A percentile compares a stretch with the other conserved stretches of the same genome.
Evolutionary conservation across 2,113 vertebrate genomes (phyloP).

Genomic region (Podilymbus podiceps): DNA sequence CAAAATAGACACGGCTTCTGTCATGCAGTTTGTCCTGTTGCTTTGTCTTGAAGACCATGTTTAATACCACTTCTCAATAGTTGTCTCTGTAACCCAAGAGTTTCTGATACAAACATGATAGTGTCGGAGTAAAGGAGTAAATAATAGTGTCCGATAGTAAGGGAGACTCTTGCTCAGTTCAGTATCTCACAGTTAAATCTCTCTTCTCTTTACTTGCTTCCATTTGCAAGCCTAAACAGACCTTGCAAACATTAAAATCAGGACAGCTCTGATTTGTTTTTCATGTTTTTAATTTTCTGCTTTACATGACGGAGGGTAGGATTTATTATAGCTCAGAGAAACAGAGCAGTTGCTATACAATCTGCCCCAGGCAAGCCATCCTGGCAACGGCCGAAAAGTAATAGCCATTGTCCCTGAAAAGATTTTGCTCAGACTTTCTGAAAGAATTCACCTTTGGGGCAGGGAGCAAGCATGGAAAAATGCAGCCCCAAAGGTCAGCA

Average conservation of each 20-base stretch:
- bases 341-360: not conserved
- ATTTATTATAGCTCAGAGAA: conserved; percentile 44
- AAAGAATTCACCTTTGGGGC: conserved; percentile 60
- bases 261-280: not conserved
- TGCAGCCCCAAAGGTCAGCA: conserved; percentile 54
- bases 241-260: not conserved
- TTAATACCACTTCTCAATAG: not conserved
- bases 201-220: not conserved
- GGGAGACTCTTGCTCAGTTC: not conserved
- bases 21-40: rapidly evolving
- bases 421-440: conserved; percentile 43
- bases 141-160: not conserved
- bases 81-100: not conserved
- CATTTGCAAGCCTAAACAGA: conserved; percentile 23
- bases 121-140: not conserved
- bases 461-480: conserved; percentile 43
- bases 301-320: conserved; percentile 20
- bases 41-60: not conserved
- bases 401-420: conserved; percentile 26
- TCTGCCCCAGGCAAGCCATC: not conserved
- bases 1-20: not conserved
- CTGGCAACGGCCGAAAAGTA: conserved; percentile 4
- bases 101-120: not conserved
- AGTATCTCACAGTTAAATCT: not conserved
- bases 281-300: conserved; percentile 26